Base-by-base conservation (phyloP, 2,113 vertebrate species). In the Heterotis niloticus region DNA sequence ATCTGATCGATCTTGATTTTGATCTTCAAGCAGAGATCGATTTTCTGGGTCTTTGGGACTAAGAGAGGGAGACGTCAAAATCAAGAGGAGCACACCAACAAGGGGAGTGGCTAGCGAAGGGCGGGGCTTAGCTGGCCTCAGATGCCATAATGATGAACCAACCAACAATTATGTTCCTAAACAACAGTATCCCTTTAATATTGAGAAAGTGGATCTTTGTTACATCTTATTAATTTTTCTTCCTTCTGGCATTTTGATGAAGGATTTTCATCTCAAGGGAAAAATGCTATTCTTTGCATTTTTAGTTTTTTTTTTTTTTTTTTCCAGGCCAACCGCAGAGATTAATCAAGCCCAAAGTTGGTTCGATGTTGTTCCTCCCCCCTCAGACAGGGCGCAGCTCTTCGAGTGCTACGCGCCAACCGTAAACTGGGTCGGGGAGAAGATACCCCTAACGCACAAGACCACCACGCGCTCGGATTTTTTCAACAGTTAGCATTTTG, bases 341-440 rank as follows among this genome's bases (percentile, higher is more conserved):
- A 78, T 60, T 51, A 70, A 70, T 70, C 65, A 44, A 7, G 54
- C 66, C 12, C 20, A 23, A 24, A 68, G 20, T 9, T 1, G 10
- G 26, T n/a, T 77, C 12, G 0, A 20, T 29, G 77, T 28, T 60
- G n/a, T 26, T 34, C 16, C 65, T 60, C 65, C 18, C 17, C 26
- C 54, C 54, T 20, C 17, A 29, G 12, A 52, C 4, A n/a, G 34
- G 23, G 51, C 34, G 16, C 4, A 12, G 4, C 51, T 72, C 64
- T 7, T 12, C 64, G 9, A 23, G 13, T 26, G 64, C 34, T 52
- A 11, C 5, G 34, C 29, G 56, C n/a, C 23, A n/a, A 67, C 23
- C n/a, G 12, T 77, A 66, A 77, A 56, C n/a, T 77, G 64, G 76
- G 76, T 67, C 76, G 28, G 44, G 10, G 16, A 56, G 11, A 64